Evolutionary conservation across 2,888 invertebrate genomes (phyloP), one percentile per base, ranked within the genome.

Genomic region (Plebejus melissa): DNA sequence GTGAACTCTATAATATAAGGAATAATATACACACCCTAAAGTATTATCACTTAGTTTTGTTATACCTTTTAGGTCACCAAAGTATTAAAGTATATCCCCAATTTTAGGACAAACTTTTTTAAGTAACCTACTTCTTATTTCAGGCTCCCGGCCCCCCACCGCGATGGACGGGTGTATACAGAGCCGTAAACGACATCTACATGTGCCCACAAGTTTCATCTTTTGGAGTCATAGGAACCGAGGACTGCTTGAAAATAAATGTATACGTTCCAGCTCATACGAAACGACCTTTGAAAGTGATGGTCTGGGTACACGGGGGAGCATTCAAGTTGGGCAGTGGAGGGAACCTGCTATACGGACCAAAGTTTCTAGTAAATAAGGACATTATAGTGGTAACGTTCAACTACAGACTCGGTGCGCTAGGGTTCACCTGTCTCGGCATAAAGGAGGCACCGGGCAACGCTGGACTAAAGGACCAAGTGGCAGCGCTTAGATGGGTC

Each of bases 241-340:
- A 93, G 84, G 90, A 93, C 77, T 93, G 93, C 75, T 79, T 93
- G 4, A 90, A 87, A 82, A 81, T 88, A 1, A 93, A 93, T 76
- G 85, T 93, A 0, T 91, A 90, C 72, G 88, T 88, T 4, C 93
- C 93, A 75, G 82, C 83, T 0, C 77, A 80, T 32, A 80, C 83
- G 1, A 76, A 79, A 46, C 81, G 77, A 79, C 87, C 86, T 5
- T 77, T 90, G 1, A 87, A 93, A 32, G 93, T 92, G 1, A 92
- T 93, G 92, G 89, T 93, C 0, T 93, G 80, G 74, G 86, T 93
- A 38, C 92, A 93, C 50, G 93, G 93, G 50, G 93, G 93, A 75
- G 91, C 90, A 16, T 93, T 92, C 77, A 70, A 86, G 1, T 75
- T 90, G 0, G 92, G 93, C 1, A 90, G 86, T 79, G 93, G 91